Percentiles rank a stretch among this genome's conserved stretches.
Conservation (phyloP, 2,113 vertebrate genomes). For the Cyrtonyx montezumae region DNA sequence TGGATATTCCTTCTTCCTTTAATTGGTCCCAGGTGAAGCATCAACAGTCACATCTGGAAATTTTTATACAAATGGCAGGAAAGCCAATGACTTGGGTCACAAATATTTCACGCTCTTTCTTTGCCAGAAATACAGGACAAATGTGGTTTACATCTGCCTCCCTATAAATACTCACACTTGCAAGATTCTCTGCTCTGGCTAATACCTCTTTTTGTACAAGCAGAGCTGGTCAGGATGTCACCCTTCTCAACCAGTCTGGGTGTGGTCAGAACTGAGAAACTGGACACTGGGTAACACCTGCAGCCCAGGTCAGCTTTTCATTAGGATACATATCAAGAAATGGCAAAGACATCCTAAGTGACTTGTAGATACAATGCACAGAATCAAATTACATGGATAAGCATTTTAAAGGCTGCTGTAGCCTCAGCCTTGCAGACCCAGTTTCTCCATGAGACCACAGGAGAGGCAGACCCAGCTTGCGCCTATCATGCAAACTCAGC, state of each 20-base stretch:
- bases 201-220: background rate
- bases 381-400: conserved; percentile 8
- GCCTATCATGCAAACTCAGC: background rate
- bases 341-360: background rate
- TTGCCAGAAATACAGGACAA: conserved; percentile 73
- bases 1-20: conserved; percentile 55
- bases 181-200: background rate
- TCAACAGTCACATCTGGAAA: conserved; percentile 75
- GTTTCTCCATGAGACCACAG: background rate
- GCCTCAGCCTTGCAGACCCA: background rate
- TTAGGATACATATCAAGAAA: background rate
- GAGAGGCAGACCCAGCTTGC: background rate
- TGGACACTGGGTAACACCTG: background rate
- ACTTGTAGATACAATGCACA: background rate
- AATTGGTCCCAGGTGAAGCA: conserved; percentile 74
- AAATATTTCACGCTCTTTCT: conserved; percentile 75
- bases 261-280: background rate
- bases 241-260: background rate
- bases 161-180: conserved; percentile 41
- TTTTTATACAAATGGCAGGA: conserved; percentile 73
- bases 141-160: conserved; percentile 75
- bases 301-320: background rate
- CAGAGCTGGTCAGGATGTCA: background rate
- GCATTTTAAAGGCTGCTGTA: background rate
- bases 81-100: conserved; percentile 73